Conservation (phyloP, 2,113 vertebrate genomes). For the Pelmatolapia mariae region DNA sequence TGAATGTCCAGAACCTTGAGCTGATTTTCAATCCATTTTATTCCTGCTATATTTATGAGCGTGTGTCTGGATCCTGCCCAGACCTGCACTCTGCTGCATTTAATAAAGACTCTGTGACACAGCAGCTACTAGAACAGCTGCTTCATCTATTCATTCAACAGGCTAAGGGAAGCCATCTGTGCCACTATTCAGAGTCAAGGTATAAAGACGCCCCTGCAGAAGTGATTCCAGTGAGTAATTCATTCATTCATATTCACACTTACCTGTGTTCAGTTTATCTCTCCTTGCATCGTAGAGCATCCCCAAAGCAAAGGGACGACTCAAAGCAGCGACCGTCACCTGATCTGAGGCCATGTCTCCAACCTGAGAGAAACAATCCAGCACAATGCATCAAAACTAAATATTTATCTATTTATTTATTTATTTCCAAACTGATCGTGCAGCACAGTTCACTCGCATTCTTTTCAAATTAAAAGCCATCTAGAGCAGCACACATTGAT, state of each 20-base stretch:
- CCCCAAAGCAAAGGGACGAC: not conserved
- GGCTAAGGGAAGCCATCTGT: not conserved
- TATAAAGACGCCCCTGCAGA: not conserved
- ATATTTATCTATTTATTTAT: not conserved
- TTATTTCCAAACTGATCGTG: not conserved
- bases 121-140: not conserved
- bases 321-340: not conserved
- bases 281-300: not conserved
- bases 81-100: not conserved
- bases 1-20: not conserved
- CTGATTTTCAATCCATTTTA: not conserved
- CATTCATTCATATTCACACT: not conserved
- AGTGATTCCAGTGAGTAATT: not conserved
- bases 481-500: not conserved
- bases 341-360: not conserved
- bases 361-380: not conserved
- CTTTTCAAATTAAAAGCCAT: not conserved
- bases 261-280: not conserved
- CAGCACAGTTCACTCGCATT: accelerated
- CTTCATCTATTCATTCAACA: not conserved
- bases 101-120: not conserved
- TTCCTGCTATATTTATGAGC: not conserved
- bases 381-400: not conserved
- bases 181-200: not conserved
- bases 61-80: not conserved